Base-by-base conservation (phyloP, 2,797 vertebrate species). In the Chloroceryle inda region DNA sequence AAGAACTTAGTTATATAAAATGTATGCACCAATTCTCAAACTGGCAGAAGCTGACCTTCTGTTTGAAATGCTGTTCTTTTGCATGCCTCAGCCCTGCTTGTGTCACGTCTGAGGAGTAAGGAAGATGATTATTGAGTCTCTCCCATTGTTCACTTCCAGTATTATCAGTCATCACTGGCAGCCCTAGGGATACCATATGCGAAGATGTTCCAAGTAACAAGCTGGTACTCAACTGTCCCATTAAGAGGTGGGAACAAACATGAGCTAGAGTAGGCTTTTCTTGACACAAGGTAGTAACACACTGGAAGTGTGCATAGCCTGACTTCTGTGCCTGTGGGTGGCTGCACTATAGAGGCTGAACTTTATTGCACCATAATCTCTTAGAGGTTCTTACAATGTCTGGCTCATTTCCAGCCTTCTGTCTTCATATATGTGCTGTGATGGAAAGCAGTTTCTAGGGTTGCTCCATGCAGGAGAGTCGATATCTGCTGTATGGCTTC, bases 111-210 rank as follows among this genome's bases (percentile, higher is more conserved):
- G 82, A 79, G 47, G 19, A 95, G 50, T 50, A 61, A 72, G 72
- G 72, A 92, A 68, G 66, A 62, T 72, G 58, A 42, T 89, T 75
- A 78, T 9, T 84, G 66, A 94, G 66, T 84, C 37, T 84, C 22
- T 91, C 67, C 93, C 63, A 63, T 86, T 95, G 94, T 88, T 94
- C 93, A 67, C 47, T 94, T 93, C 16, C 85, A 90, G 71, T 95
- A 86, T 89, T 92, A 90, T 92, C 90, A 92, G 44, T 88, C 83
- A 62, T 80, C 44, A 61, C 75, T 92, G 77, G 63, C 89, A 90
- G 47, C 74, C 67, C 20, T 82, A 91, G 83, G 56, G 84, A 79
- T 76, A 61, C 63, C 85, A 87, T 94, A 75, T 75, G 79, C 1
- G 26, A 81, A 81, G 67, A 69, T 0, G 0, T 56, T 87, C 37